Evolutionary conservation across 2,113 vertebrate genomes (phyloP).

Genomic region (Grus americana): DNA sequence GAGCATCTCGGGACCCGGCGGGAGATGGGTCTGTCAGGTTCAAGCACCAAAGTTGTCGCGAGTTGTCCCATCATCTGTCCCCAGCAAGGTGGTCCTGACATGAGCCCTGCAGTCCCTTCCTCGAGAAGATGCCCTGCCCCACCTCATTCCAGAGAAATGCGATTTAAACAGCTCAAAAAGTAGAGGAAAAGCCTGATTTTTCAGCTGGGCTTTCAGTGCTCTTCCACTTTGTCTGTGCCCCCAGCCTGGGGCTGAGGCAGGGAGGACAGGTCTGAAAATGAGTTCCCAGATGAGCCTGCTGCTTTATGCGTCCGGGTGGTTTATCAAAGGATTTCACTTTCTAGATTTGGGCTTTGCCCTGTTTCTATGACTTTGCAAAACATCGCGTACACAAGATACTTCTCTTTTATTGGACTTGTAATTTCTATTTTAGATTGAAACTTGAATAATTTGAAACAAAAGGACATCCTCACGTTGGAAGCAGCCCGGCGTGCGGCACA

Average conservation of each 20-base stretch:
- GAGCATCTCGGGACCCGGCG: neutral
- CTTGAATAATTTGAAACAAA: neutral
- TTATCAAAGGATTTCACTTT: neutral
- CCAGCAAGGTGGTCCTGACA: neutral
- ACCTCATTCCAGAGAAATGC: neutral
- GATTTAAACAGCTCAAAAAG: neutral
- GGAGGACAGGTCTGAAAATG: neutral
- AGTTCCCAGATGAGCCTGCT: rapidly evolving
- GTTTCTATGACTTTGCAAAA: neutral
- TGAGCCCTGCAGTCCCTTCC: rapidly evolving
- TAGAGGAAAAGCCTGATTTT: neutral
- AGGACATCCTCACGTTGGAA: neutral
- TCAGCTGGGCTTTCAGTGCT: neutral
- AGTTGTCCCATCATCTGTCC: neutral
- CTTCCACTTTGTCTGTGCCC: rapidly evolving
- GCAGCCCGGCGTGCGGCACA: neutral
- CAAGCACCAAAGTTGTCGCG: neutral
- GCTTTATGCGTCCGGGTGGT: neutral
- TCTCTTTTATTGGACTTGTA: neutral
- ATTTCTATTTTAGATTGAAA: neutral
- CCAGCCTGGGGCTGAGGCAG: neutral
- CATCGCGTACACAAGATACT: neutral
- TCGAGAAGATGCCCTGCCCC: neutral
- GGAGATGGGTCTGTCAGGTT: neutral
- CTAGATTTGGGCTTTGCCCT: neutral